Evolutionary conservation across 2,888 invertebrate species (phyloP).

Genomic region (Drosophila formosana): DNA sequence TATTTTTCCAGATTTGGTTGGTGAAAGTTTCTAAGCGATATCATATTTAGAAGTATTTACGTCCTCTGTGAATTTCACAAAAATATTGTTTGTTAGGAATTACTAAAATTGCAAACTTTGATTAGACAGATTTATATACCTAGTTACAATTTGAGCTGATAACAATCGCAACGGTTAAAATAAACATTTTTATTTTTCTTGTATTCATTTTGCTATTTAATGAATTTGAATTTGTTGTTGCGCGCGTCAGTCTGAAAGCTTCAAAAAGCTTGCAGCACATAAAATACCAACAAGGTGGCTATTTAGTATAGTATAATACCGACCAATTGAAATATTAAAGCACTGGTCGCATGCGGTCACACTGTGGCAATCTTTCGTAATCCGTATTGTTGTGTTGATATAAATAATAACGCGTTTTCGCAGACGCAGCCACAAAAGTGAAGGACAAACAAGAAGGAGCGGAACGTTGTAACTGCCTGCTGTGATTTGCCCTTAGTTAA

Average conservation of each 20-base stretch:
- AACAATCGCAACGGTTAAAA: too few species aligned
- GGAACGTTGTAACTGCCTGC: not conserved
- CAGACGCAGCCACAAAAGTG: slow-evolving; percentile 7
- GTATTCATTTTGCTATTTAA: too few species aligned
- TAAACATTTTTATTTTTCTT: too few species aligned
- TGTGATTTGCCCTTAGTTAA: not conserved
- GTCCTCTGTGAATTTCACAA: too few species aligned
- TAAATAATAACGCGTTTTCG: slow-evolving; percentile 30
- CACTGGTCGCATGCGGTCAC: slow-evolving; percentile 20
- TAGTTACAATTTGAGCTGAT: too few species aligned
- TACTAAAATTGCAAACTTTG: too few species aligned
- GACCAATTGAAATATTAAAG: not conserved
- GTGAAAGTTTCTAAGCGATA: too few species aligned
- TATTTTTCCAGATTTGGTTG: too few species aligned
- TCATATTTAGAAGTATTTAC: too few species aligned
- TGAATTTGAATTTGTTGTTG: not conserved
- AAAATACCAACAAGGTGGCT: not conserved
- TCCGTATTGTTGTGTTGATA: slow-evolving; percentile 41
- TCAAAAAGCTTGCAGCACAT: not conserved
- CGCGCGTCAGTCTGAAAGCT: not conserved
- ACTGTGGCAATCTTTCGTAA: slow-evolving; percentile 38
- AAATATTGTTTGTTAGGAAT: too few species aligned
- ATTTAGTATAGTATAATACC: not conserved
- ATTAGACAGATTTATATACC: too few species aligned
- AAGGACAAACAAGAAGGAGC: slow-evolving; percentile 27